Percentiles rank a stretch among this genome's conserved stretches.
These are phyloP conservation scores for Cordilura impudica DNA, from an alignment of 2,888 invertebrate species.

Conservation along the genomic window DNA sequence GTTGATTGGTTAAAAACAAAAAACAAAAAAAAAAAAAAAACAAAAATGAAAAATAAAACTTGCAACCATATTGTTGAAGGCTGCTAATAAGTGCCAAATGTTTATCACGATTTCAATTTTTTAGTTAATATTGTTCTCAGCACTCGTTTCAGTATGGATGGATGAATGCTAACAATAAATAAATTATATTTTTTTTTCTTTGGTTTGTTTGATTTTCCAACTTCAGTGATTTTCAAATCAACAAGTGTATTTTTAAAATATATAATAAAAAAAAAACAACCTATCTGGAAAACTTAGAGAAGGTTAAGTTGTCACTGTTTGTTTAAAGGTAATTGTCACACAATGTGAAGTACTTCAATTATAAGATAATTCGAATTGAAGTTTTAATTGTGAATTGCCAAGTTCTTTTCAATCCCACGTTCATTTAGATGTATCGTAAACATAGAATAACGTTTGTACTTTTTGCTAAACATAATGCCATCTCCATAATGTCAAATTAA, in stretches of 20 bases:
- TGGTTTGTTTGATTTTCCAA: slow-evolving; percentile 41
- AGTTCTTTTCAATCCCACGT: too few relatives aligned
- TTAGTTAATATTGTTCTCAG: slow-evolving; percentile 12
- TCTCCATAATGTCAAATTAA: too few relatives aligned
- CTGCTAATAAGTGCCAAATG: slow-evolving; percentile 71
- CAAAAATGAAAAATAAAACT: background rate
- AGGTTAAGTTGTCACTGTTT: slow-evolving; percentile 26
- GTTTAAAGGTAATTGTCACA: slow-evolving; percentile 22
- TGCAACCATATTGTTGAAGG: slow-evolving; percentile 52
- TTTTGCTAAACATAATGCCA: too few relatives aligned
- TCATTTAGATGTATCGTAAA: too few relatives aligned
- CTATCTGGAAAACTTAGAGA: background rate
- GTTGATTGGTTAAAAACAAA: slow-evolving; percentile 39
- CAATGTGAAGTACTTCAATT: background rate
- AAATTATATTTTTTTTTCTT: slow-evolving; percentile 52
- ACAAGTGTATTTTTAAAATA: slow-evolving; percentile 15
- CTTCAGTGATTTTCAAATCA: slow-evolving; percentile 48
- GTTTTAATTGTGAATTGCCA: background rate
- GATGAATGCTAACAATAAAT: slow-evolving; percentile 24
- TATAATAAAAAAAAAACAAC: slow-evolving; percentile 30
- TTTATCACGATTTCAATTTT: slow-evolving; percentile 68
- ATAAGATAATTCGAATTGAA: background rate
- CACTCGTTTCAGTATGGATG: background rate
- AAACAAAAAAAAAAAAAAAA: background rate
- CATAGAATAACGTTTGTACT: too few relatives aligned